Base-by-base conservation (phyloP, 2,797 vertebrate species). In the Smutsia gigantea region DNA sequence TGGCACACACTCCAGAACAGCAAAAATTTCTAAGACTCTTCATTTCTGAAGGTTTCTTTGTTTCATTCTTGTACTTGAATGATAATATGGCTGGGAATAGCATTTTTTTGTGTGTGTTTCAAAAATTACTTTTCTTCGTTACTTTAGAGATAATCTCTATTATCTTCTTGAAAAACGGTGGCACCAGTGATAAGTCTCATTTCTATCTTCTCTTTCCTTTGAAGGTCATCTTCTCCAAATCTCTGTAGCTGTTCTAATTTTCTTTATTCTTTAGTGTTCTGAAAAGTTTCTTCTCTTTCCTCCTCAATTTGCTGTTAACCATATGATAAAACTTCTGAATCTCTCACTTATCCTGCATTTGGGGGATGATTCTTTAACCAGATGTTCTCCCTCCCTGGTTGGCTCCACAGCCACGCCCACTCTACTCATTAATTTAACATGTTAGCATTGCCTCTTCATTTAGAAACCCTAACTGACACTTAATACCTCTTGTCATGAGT, bases 121-220 rank as follows among this genome's bases (percentile, higher is more conserved):
- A 81, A 75, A 90, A 88, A n/a, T 81, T 77, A 74, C 64, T 90
- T 87, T 87, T 78, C 31, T 37, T 92, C 51, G 37, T 78, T 91
- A 71, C 46, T 93, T 72, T 72, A 81, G 25, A 79, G 53, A 66
- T 55, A 63, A 81, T 69, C 25, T 75, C 46, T 9, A 71, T 77
- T 86, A 69, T 92, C 69, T 95, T 92, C 31, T 90, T 77, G 39
- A 94, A 95, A 71, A 37, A 86, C 37, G 59, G n/a, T 64, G n/a
- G 2, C 42, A 5, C 39, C 57, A 42, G 49, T 59, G 79, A 86
- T 79, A 83, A 77, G 93, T 86, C 82, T 92, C 46, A 37, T 64
- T 66, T 87, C 74, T 0, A 37, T 90, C 34, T 59, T 15, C 55
- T 77, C 64, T 37, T 74, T 79, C 29, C 7, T 93, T 71, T 71